These are phyloP conservation scores for Eupristina koningsbergeri DNA, from an alignment of 1,140 invertebrate species.

Conservation along the genomic window DNA sequence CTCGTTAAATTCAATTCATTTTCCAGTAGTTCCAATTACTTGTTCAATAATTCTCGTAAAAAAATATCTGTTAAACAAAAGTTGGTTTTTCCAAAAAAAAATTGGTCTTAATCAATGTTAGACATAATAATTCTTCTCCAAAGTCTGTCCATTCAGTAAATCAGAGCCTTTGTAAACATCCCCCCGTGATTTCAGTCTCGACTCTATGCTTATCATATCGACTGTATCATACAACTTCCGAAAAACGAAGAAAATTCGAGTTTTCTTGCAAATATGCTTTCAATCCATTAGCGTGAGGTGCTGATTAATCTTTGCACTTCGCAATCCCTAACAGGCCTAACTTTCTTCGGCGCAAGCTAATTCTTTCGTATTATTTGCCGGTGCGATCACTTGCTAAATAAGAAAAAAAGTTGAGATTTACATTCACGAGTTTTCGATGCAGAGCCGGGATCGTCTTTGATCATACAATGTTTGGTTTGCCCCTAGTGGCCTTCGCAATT, in stretches of 20 bases:
- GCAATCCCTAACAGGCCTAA: background rate
- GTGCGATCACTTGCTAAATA: constrained; percentile 30
- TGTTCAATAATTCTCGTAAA: background rate
- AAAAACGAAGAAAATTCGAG: background rate
- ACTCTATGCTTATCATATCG: background rate
- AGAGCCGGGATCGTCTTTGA: background rate
- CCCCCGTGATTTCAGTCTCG: background rate
- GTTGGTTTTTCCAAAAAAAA: constrained; percentile 10
- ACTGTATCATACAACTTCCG: background rate
- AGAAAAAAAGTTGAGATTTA: constrained; percentile 11
- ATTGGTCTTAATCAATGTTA: constrained; percentile 19
- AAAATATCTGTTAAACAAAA: constrained; percentile 2
- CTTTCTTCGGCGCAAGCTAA: background rate
- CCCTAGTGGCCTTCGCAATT: background rate
- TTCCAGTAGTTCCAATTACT: constrained; percentile 9
- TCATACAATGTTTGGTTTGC: background rate
- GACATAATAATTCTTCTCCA: constrained; percentile 4
- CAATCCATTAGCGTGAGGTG: background rate
- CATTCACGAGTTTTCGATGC: background rate
- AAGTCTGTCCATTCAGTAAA: background rate
- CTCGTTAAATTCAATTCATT: background rate
- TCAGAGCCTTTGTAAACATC: background rate
- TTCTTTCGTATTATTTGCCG: constrained; percentile 35
- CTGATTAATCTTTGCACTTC: constrained; percentile 43
- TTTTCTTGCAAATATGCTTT: constrained; percentile 13